Percentiles rank a stretch among this genome's conserved stretches.
phyloP scores from a whole-genome alignment of 2,113 vertebrate species.

The Paracanthobrama guichenoti region DNA sequence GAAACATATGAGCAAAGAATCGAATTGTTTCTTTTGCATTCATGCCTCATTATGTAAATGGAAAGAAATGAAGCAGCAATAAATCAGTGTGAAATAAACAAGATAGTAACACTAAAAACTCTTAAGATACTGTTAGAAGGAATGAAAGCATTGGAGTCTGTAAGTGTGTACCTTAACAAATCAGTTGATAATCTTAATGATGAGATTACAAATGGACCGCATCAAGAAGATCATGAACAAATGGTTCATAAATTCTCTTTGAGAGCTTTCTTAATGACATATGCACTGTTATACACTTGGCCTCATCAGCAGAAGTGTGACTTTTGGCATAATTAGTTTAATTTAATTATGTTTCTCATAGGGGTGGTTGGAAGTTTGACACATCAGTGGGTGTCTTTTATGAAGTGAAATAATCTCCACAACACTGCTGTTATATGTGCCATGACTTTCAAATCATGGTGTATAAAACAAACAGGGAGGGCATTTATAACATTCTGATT shows the following conservation, averaged over 20 bases:
- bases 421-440: slow-evolving; percentile 1
- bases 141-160: not conserved
- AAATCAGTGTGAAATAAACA: not conserved
- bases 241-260: slow-evolving; percentile 25
- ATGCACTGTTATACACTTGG: not conserved
- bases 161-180: slow-evolving; percentile 18
- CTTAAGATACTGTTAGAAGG: not conserved
- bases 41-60: not conserved
- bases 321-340: slow-evolving; percentile 24
- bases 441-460: not conserved
- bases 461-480: not conserved
- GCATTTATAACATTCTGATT: not conserved
- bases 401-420: slow-evolving; percentile 17
- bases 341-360: not conserved
- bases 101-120: not conserved
- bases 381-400: not conserved
- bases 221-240: slow-evolving; percentile 11
- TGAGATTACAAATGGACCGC: not conserved
- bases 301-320: slow-evolving; percentile 30
- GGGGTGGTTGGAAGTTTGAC: not conserved
- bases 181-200: slow-evolving; percentile 12
- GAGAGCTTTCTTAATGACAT: not conserved
- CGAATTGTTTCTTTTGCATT: not conserved
- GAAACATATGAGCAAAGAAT: not conserved
- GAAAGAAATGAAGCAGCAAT: slow-evolving; percentile 2